Base-by-base conservation (phyloP, 2,113 vertebrate genomes). In the Hydropotes inermis region DNA sequence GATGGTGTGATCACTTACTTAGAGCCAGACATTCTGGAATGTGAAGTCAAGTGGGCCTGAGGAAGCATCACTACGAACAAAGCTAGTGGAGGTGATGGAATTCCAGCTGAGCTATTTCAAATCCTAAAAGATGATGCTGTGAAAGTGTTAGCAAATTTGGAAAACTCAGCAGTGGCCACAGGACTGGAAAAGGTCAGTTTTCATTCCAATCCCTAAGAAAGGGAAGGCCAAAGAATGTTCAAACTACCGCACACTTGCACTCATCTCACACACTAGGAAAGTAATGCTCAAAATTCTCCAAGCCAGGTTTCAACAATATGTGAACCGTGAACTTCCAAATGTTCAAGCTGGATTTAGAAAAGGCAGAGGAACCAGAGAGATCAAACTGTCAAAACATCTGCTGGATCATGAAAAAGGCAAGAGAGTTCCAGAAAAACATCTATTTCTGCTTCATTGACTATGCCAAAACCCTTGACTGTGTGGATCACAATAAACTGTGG, bases 241-340 rank as follows among this genome's bases (percentile, higher is more conserved):
- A 33, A 17, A 64, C 61, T 64, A n/a, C 61, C 3, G 1, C 61
- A 64, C 30, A 64, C 1, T 17, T 64, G 7, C 15, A n/a, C 61
- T 64, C 30, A 17, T n/a, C 15, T 64, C 61, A n/a, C 7, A n/a
- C 1, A 0, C 61, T 64, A 64, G 61, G 3, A 64, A 64, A 64
- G 61, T n/a, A 64, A 64, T n/a, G 30, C 15, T n/a, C 3, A 64
- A 64, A 64, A n/a, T n/a, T n/a, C 61, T 64, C 61, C 30, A 64
- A 64, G 30, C 30, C 7, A 64, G 0, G 30, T 3, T n/a, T 64
- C 30, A 17, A 7, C 3, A 64, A 64, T 64, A 64, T 15, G 0
- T n/a, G 61, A 64, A 64, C 15, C 0, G 0, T 64, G 30, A 64
- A 64, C 61, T 64, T 17, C 61, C 15, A 17, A 7, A 64, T 33